Conservation (phyloP, 2,113 vertebrate genomes). For the Pterophyllum scalare region DNA sequence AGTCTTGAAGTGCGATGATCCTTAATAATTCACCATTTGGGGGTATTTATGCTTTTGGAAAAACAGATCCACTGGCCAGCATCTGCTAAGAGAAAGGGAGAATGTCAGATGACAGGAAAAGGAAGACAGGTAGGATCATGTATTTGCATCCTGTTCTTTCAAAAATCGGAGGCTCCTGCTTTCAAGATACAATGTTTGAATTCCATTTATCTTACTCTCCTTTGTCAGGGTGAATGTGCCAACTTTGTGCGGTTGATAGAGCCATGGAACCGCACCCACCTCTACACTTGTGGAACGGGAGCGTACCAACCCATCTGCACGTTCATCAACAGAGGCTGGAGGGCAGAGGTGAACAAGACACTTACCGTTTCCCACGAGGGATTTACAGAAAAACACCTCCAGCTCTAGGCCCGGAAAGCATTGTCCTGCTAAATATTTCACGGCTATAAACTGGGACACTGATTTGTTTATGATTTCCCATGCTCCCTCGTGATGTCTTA, state of each 20-base stretch:
- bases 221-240: conserved; percentile 78
- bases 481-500: conserved; percentile 53
- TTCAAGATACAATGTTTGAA: conserved; percentile 45
- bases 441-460: conserved; percentile 67
- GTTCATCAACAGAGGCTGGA: conserved; percentile 87
- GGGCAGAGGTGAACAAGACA: conserved; percentile 81
- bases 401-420: conserved; percentile 27
- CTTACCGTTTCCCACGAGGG: conserved; percentile 36
- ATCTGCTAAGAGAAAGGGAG: conserved; percentile 82
- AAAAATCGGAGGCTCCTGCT: conserved; percentile 26
- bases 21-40: conserved; percentile 16
- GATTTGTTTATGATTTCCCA: conserved; percentile 68
- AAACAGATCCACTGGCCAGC: conserved; percentile 87
- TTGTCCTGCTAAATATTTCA: conserved; percentile 74
- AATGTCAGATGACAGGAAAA: conserved; percentile 87
- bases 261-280: conserved; percentile 87
- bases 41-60: background rate
- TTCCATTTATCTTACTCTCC: conserved; percentile 32
- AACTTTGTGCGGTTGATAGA: conserved; percentile 85
- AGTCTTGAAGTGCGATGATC: conserved; percentile 27
- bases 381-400: conserved; percentile 33
- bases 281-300: conserved; percentile 87
- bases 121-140: conserved; percentile 80
- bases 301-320: conserved; percentile 87
- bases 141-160: conserved; percentile 51